Evolutionary conservation across 2,797 vertebrate species (phyloP), one percentile per base, ranked within the genome.

Genomic region (Myotis planiceps): DNA sequence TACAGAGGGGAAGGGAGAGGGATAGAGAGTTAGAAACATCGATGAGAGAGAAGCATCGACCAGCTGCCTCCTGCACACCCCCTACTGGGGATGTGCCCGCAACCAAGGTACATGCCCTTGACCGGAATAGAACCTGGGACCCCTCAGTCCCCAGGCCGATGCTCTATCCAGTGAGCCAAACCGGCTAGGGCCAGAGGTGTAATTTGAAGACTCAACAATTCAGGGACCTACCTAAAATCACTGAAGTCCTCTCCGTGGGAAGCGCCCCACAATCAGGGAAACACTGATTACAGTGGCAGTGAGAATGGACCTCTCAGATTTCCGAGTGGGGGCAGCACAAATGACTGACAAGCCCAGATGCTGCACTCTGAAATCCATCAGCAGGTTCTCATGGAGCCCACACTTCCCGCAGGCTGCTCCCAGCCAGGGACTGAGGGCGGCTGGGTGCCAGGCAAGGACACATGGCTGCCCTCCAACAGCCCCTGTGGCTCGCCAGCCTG

Each of bases 201-300:
- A 10, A 42, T 68, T 23, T 84, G 18, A 53, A 58, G 8, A 42
- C 9, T 29, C 29, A 71, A 49, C 51, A 51, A n/a, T 9, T 45
- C 45, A 47, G 1, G 0, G 42, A 14, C 19, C 19, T 75, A 27
- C 72, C 45, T 53, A n/a, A 49, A 34, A 51, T 34, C 78, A 9
- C 10, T 7, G 6, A 3, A 18, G 74, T 2, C 0, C 5, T 37
- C 15, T 53, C 25, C 3, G 9, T 14, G 19, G 39, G 5, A 1
- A 0, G 19, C 1, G 37, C 29, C 37, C 53, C 42, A 18, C 9
- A 9, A 9, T 2, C n/a, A 10, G 68, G 37, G 18, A 63, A 71
- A 71, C 2, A n/a, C 13, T 0, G 21, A 39, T 1, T 0, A 0
- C 0, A 6, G 3, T 15, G 21, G 58, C 71, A 37, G 0, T 10